Evolutionary conservation across 35 echinoderm and acorn worm species (phyloP).

Genomic region (Ophiothrix spiculata): DNA sequence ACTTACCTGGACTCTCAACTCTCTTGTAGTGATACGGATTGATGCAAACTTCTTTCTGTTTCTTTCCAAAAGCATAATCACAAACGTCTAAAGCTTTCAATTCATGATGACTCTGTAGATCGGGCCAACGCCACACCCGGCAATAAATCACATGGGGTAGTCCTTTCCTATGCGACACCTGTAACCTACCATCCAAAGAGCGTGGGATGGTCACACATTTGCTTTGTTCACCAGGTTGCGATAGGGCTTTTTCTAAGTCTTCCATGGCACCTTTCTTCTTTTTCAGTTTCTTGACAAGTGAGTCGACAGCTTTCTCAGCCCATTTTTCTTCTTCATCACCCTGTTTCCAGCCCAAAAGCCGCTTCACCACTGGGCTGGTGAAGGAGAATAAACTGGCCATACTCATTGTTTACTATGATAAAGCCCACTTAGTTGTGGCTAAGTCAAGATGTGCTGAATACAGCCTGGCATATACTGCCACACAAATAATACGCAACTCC

Average conservation of each 20-base stretch:
- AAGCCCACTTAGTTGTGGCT: not conserved
- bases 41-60: conserved; percentile 99
- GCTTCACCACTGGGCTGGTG: conserved; percentile 99
- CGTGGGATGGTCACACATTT: conserved; percentile 98
- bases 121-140: conserved; percentile 98
- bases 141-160: conserved; percentile 99
- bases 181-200: conserved; percentile 92
- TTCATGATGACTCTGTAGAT: conserved; percentile 98
- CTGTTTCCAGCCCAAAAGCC: conserved; percentile 99
- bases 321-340: conserved; percentile 99
- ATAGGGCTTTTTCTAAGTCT: conserved; percentile 92
- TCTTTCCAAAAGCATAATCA: conserved; percentile 99
- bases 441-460: too few species aligned
- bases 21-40: conserved; percentile 99
- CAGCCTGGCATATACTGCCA: too few species aligned
- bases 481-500: too few species aligned
- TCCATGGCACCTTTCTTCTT: conserved; percentile 99
- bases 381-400: conserved; percentile 99
- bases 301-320: conserved; percentile 99
- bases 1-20: conserved; percentile 99
- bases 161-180: conserved; percentile 97
- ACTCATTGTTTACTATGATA: conserved; percentile 53
- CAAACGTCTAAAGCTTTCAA: conserved; percentile 96
- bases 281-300: conserved; percentile 95
- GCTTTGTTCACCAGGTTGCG: conserved; percentile 85